These are phyloP conservation scores for Trachymyrmex cornetzi DNA, from an alignment of 1,140 invertebrate genomes.

Conservation along the genomic window DNA sequence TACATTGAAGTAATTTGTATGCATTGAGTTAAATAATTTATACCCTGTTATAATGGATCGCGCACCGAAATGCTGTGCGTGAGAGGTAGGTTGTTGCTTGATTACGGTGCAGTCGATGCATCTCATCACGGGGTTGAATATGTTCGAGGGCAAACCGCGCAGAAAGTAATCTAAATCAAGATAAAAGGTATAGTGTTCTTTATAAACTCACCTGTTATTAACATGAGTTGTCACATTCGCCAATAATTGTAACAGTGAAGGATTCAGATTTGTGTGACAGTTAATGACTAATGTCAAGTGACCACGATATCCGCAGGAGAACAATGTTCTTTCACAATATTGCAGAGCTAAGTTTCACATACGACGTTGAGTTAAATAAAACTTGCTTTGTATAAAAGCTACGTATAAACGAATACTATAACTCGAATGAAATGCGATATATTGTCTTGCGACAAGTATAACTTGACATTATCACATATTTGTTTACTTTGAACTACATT, in stretches of 20 bases:
- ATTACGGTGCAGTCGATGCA: slow-evolving; percentile 37
- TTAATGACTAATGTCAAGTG: slow-evolving; percentile 6
- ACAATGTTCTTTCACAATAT: background rate
- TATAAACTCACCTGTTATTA: background rate
- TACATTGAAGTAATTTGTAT: slow-evolving; percentile 53
- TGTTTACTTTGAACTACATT: background rate
- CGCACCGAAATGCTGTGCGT: slow-evolving; percentile 33
- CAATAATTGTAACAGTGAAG: background rate
- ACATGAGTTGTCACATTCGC: background rate
- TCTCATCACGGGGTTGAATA: slow-evolving; percentile 29
- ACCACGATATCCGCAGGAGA: background rate
- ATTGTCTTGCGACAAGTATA: background rate
- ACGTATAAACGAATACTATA: background rate
- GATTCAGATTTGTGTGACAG: background rate
- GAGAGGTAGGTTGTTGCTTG: slow-evolving; percentile 16
- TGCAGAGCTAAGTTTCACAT: background rate
- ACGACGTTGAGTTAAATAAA: slow-evolving; percentile 6
- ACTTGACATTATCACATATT: background rate
- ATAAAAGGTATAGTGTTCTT: slow-evolving; percentile 20
- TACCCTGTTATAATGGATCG: slow-evolving; percentile 48
- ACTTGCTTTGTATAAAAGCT: background rate
- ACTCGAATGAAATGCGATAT: background rate
- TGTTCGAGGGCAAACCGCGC: slow-evolving; percentile 21
- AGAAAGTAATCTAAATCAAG: background rate
- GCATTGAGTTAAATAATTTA: slow-evolving; percentile 60